Base-by-base conservation (phyloP, 2,113 vertebrate genomes). In the Ardeotis arabs region DNA sequence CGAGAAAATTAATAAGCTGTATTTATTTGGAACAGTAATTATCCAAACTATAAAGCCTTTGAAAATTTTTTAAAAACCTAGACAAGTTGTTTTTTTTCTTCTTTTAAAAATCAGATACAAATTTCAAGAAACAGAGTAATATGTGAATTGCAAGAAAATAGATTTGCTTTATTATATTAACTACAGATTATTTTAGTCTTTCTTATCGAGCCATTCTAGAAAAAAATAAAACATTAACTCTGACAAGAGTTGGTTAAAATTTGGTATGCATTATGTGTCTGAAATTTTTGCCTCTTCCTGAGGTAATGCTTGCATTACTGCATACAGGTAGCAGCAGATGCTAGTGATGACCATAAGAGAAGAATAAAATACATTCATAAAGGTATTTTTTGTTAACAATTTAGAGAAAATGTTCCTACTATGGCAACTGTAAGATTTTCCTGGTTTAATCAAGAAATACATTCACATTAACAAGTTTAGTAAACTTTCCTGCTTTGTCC, bases 1-100 rank as follows among this genome's bases (percentile, higher is more conserved):
- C 63, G 64, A 79, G 81, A 83, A 96, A 95, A 97, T 85, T 21
- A 77, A 37, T 79, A 66, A 47, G 14, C 15, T 88, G 45, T 84
- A 63, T 80, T 84, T 96, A 92, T 95, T 83, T 94, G 59, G 74
- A 77, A 86, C 96, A 95, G 35, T 63, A 93, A 93, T 97, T 93
- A 91, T 84, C 73, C 90, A 66, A 93, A 70, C 27, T 87, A 53
- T 50, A 88, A 94, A 89, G 88, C 5, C 27, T 66, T 91, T 85
- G 58, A 56, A 93, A 70, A 72, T n/a, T 91, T 17, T 87, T 96
- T 59, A 81, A 96, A 85, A 68, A 62, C 15, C 83, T 66, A 84
- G 55, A 53, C 56, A n/a, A 60, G 45, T n/a, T 41, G 41, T 16
- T 5, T 37, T 58, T 44, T 47, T 59, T 66, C 69, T 93, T 41